Percentiles rank a stretch among this genome's conserved stretches.
These are phyloP conservation scores for Xylophagus ater DNA, from an alignment of 2,888 invertebrate species.

Conservation along the genomic window DNA sequence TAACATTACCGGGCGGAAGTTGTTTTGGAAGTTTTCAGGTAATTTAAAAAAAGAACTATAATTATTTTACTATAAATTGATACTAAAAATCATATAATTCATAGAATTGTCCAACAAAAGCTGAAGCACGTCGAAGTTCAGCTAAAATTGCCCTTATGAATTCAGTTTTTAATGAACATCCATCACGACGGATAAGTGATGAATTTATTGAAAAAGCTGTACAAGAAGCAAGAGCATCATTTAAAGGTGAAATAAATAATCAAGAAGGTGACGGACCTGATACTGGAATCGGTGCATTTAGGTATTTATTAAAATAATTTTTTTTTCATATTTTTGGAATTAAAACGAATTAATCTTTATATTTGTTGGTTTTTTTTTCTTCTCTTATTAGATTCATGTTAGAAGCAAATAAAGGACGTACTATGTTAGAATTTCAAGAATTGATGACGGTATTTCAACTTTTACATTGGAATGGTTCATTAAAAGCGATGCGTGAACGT, in stretches of 20 bases:
- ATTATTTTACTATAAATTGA: background rate
- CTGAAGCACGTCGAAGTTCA: conserved; percentile 85
- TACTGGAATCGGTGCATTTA: conserved; percentile 60
- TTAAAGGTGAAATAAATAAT: conserved; percentile 52
- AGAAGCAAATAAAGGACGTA: conserved; percentile 75
- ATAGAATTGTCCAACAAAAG: conserved; percentile 88
- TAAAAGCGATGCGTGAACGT: conserved; percentile 88
- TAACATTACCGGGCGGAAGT: conserved; percentile 88
- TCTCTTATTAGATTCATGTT: conserved; percentile 51
- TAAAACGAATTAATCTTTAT: conserved; percentile 4
- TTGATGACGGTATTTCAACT: conserved; percentile 96
- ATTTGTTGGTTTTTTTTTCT: conserved; percentile 1
- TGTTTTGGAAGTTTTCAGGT: conserved; percentile 95
- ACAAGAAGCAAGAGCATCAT: conserved; percentile 79
- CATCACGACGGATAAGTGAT: conserved; percentile 81
- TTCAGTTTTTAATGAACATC: conserved; percentile 93
- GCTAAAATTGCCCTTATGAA: conserved; percentile 95
- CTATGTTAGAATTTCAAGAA: conserved; percentile 94
- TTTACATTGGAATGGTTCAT: conserved; percentile 92
- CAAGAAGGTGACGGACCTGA: conserved; percentile 55
- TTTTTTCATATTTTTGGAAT: conserved; percentile 3
- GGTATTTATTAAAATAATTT: conserved; percentile 33
- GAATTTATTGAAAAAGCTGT: conserved; percentile 92
- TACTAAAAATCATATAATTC: conserved; percentile 14
- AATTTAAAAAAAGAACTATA: conserved; percentile 18